Evolutionary conservation across 2,888 invertebrate species (phyloP).

Genomic region (Ceramica pisi): DNA sequence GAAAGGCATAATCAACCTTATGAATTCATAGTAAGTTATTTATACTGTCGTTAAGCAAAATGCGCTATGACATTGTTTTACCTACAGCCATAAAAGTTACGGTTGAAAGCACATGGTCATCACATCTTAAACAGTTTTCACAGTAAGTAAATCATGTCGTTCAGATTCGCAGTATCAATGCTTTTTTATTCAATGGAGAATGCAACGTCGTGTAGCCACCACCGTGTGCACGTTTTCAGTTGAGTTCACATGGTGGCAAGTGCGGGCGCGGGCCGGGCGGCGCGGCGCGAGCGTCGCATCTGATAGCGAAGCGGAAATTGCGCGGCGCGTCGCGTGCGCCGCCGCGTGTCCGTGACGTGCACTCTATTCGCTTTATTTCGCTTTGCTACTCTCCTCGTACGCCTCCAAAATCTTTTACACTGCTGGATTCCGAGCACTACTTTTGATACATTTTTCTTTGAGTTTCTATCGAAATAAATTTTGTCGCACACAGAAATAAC

Average conservation of each 20-base stretch:
- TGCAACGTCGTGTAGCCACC: constrained; percentile 66
- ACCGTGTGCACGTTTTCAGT: constrained; percentile 71
- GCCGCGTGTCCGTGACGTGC: constrained; percentile 85
- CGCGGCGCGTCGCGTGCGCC: constrained; percentile 86
- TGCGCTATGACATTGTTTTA: constrained; percentile 3
- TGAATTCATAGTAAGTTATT: constrained; percentile 1
- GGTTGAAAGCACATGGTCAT: constrained; percentile 9
- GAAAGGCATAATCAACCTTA: constrained; percentile 5
- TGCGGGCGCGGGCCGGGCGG: constrained; percentile 63
- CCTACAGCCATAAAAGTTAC: constrained; percentile 6
- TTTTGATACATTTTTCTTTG: constrained; percentile 41
- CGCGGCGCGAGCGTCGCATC: constrained; percentile 83
- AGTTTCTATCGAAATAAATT: constrained; percentile 21
- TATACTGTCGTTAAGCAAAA: neutral
- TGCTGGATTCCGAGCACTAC: constrained; percentile 24
- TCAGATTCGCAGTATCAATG: constrained; percentile 41
- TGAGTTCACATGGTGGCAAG: constrained; percentile 74
- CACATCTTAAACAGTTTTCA: constrained; percentile 21
- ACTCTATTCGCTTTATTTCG: constrained; percentile 82
- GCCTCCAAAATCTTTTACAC: constrained; percentile 74
- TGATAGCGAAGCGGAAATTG: constrained; percentile 89
- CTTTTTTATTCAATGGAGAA: constrained; percentile 70
- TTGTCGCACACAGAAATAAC: constrained; percentile 18
- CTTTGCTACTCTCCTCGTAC: constrained; percentile 74
- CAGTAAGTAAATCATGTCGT: constrained; percentile 8